Base-by-base conservation (phyloP, 2,113 vertebrate species). In the Myanophis thanlyinensis region DNA sequence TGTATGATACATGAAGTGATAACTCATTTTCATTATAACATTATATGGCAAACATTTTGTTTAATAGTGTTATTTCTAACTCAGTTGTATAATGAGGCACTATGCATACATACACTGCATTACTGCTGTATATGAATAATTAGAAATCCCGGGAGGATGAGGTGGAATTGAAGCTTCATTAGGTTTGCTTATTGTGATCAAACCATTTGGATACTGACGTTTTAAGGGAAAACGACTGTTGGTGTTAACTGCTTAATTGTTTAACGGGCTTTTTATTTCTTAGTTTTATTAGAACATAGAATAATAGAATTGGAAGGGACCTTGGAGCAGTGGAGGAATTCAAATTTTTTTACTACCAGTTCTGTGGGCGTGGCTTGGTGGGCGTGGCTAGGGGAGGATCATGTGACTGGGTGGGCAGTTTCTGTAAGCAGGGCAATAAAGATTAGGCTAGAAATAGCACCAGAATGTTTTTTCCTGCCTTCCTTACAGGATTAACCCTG, bases 41-140 rank as follows among this genome's bases (percentile, higher is more conserved):
- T 98, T 97, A 98, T 95, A 23, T 90, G 25, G 56, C 96, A 97
- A 98, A 97, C 96, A 95, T 93, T 98, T 98, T 96, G 98, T 80
- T 80, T 80, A 22, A 40, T 40, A 80, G 35, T 80, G 35, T 22
- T 22, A 80, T 80, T 80, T 40, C 35, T 80, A 18, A 80, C 35
- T 80, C 35, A 80, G 0, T 80, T 80, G n/a, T n/a, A 73, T 18
- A 73, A 73, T 40, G 30, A 59, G 59, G 9, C 59, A 62, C 7
- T 73, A 40, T 0, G 1, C n/a, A 35, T 73, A 44, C 18, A 9
- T n/a, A 40, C 2, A 3, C 6, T 40, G 35, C 35, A 80, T 80
- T 80, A 40, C 35, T 40, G 40, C 67, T 80, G 40, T 40, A 40
- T 40, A 40, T 80, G 67, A 80, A 80, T 22, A 40, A 80, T 80